Evolutionary conservation across 2,113 vertebrate genomes (phyloP), one percentile per base, ranked within the genome.

Genomic region (Dolichallabes microphthalmus): DNA sequence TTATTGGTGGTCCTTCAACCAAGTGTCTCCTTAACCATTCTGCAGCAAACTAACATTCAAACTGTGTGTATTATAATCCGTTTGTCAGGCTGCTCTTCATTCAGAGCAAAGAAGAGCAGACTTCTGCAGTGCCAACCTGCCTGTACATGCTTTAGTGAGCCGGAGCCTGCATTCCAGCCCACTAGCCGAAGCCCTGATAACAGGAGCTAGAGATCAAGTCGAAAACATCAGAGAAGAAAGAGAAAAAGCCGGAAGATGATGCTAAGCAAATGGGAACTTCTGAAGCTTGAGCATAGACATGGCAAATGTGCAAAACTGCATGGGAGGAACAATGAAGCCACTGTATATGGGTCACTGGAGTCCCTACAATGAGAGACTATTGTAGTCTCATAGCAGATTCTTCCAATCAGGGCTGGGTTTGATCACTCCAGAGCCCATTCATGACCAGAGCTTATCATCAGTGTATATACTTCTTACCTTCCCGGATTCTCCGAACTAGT

Each of bases 121-220:
- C 75, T 82, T 88, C 1, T 57, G 82, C 82, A 30, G 85, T 86
- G 64, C 52, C 50, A 91, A 94, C 94, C 91, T 94, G 94, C 92
- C 91, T 89, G 91, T 92, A 92, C 94, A 91, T 93, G 94, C 92
- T 91, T 87, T 78, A 73, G 83, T 85, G 86, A 90, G 84, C 86
- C 86, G 74, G 90, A 90, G 89, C 86, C 85, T 90, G 53, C 93
- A 94, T 94, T 94, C 94, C 93, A 93, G 89, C 86, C 88, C 90
- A 88, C 88, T 85, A 91, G 89, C 74, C 85, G 88, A 86, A 90
- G 82, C 83, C 63, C 82, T 89, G 87, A 92, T 89, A 91, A 90
- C 90, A 90, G 87, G 82, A 82, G 63, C 86, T 82, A 52, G 73
- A 76, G 84, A 45, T 27, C 68, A 82, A 68, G 80, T 88, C 82